A percentile compares a stretch with the other conserved stretches of the same genome.
phyloP scores from a whole-genome alignment of 2,797 vertebrate genomes.

The Hypotaenidia philippensis region DNA sequence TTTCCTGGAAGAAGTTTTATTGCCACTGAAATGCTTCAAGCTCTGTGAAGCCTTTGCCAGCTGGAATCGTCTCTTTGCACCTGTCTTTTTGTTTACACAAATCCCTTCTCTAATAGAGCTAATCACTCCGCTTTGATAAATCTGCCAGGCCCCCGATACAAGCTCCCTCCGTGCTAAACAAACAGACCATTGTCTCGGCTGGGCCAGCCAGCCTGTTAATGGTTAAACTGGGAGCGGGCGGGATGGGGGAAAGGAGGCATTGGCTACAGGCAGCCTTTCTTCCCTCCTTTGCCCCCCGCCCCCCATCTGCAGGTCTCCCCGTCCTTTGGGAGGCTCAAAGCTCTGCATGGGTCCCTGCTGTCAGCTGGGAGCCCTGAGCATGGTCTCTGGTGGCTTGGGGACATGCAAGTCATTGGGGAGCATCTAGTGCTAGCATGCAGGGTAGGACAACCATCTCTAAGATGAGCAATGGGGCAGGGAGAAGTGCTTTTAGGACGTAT shows the following conservation, averaged over 20 bases:
- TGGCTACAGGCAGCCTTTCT: not conserved
- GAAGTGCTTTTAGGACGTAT: not conserved
- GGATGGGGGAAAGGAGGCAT: not conserved
- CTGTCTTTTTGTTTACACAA: slow-evolving; percentile 93
- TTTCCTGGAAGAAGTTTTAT: slow-evolving; percentile 75
- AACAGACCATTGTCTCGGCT: slow-evolving; percentile 80
- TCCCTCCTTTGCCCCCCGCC: accelerated
- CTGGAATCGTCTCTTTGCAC: slow-evolving; percentile 82
- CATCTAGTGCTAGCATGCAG: not conserved
- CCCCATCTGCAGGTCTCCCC: not conserved
- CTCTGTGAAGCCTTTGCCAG: slow-evolving; percentile 65
- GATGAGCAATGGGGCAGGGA: not conserved
- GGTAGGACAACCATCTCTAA: not conserved
- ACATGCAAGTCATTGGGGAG: not conserved
- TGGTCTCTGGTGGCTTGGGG: not conserved
- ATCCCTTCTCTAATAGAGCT: slow-evolving; percentile 90
- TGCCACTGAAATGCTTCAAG: slow-evolving; percentile 70
- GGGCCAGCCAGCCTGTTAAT: slow-evolving; percentile 79
- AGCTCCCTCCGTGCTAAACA: slow-evolving; percentile 79
- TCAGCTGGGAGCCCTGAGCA: accelerated
- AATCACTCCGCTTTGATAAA: slow-evolving; percentile 90
- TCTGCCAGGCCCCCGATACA: slow-evolving; percentile 82
- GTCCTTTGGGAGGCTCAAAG: not conserved
- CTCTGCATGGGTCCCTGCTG: not conserved
- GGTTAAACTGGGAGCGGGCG: slow-evolving; percentile 74